Base-by-base conservation (phyloP, 1,140 invertebrate genomes). In the Drosophila obscura region DNA sequence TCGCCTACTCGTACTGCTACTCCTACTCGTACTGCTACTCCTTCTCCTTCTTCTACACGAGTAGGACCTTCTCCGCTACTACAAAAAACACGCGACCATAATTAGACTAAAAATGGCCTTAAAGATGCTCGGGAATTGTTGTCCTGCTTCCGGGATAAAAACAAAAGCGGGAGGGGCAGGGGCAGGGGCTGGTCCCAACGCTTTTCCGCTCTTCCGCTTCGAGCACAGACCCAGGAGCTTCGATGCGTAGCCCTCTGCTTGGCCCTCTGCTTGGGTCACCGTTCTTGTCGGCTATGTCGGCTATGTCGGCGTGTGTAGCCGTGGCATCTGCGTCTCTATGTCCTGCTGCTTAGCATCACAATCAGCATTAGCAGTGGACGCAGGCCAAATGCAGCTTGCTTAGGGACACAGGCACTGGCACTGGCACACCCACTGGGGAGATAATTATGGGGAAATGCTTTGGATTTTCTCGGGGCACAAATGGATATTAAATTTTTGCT, bases 401-500 rank as follows among this genome's bases (percentile, higher is more conserved):
- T 31, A 24, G 60, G 63, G 31, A 13, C 31, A 31, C 24, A 19
- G 15, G 5, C 15, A 41, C 15, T n/a, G 53, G 41, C 41, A 57
- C n/a, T 28, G n/a, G 24, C 50, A 22, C 26, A 52, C n/a, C 26
- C 22, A 24, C 22, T 24, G 26, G 57, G 16, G 41, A 59, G 72
- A 75, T 74, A 74, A 74, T 74, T 74, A 74, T 74, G 71, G 72
- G 11, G 2, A 59, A 74, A 74, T 74, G 71, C 69, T 57, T 64
- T 35, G 59, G 56, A 56, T 46, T 73, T 73, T 53, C 35, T 53
- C 35, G 11, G 48, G 19, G 19, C 53, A 63, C 57, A 66, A 72
- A 80, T 76, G 66, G 72, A 66, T 80, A 76, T 81, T 76, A 68
- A 52, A 74, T 80, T 74, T 63, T 59, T 53, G 59, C 46, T 44